These are phyloP conservation scores for Sitophilus oryzae DNA, from an alignment of 1,140 invertebrate genomes.

Conservation along the genomic window DNA sequence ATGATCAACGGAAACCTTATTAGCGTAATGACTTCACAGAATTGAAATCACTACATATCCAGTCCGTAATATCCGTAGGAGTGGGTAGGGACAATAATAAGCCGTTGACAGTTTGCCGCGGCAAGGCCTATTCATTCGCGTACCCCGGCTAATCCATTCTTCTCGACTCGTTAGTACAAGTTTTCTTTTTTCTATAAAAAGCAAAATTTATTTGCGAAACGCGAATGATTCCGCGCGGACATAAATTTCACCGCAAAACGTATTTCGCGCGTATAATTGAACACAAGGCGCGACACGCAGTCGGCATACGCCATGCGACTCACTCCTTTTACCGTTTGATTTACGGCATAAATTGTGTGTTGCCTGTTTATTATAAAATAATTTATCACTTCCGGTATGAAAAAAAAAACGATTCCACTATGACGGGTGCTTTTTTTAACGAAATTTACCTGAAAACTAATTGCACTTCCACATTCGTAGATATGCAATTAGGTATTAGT, in stretches of 20 bases:
- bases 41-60: too few relatives aligned
- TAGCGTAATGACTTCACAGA: too few relatives aligned
- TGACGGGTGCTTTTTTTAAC: slow-evolving; percentile 15
- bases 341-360: background rate
- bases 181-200: too few relatives aligned
- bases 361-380: background rate
- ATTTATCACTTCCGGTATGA: background rate
- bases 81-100: background rate
- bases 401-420: slow-evolving; percentile 4
- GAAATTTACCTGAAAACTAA: slow-evolving; percentile 10
- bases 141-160: background rate
- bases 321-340: background rate
- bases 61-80: too few relatives aligned
- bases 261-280: background rate
- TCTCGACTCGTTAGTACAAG: background rate
- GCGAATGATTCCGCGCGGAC: background rate
- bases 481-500: too few relatives aligned
- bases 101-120: background rate
- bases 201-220: background rate
- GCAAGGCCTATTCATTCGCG: background rate
- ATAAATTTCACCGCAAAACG: background rate
- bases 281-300: background rate
- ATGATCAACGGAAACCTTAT: too few relatives aligned
- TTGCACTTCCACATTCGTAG: slow-evolving; percentile 11
- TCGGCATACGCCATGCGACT: background rate